Conservation (phyloP, 2,797 vertebrate genomes). For the Myotis pilosus region DNA sequence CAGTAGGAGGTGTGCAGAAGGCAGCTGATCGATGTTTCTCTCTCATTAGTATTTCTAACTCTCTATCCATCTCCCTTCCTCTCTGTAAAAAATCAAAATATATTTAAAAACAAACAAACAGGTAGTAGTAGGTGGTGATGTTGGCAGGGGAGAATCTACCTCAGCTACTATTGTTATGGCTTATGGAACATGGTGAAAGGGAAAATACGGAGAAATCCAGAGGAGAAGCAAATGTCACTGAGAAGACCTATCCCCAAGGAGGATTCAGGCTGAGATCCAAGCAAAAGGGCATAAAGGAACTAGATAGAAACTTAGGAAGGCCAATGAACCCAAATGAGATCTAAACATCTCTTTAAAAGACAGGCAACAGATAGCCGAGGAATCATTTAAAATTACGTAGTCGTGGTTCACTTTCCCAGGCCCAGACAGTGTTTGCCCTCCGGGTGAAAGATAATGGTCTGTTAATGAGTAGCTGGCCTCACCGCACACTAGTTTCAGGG, state of each 20-base stretch:
- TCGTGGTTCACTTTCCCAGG: background rate
- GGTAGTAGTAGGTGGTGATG: background rate
- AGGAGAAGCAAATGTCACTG: background rate
- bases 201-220: background rate
- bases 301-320: background rate
- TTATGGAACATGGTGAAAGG: background rate
- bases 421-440: background rate
- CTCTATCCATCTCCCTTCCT: too few species aligned
- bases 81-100: too few species aligned
- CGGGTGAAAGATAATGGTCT: conserved; percentile 16
- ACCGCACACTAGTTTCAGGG: background rate
- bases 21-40: too few species aligned
- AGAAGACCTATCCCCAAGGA: background rate
- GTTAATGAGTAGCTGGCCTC: conserved; percentile 4
- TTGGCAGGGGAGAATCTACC: background rate
- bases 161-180: background rate
- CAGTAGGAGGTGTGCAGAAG: too few species aligned
- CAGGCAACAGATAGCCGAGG: background rate
- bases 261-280: background rate
- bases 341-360: background rate
- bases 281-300: background rate
- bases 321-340: background rate
- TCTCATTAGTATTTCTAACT: too few species aligned
- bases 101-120: background rate
- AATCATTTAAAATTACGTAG: conserved; percentile 30